phyloP scores from a whole-genome alignment of 2,797 vertebrate genomes.

The Anguilla obscura region DNA sequence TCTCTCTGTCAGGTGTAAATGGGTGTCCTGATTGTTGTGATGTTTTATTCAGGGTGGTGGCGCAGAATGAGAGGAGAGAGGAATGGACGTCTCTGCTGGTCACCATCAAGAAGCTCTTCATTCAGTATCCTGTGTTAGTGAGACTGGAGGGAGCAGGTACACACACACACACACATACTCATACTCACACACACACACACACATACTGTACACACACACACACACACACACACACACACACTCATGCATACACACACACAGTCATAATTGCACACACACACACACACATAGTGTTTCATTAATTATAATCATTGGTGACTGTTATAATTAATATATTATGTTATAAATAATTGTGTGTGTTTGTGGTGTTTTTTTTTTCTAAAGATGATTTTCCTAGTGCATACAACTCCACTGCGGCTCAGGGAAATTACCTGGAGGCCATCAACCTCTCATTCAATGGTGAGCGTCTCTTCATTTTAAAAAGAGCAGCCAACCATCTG shows the following conservation, averaged over 20 bases:
- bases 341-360: not conserved
- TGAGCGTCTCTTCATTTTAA: constrained; percentile 54
- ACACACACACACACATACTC: not conserved
- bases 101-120: constrained; percentile 98
- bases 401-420: constrained; percentile 89
- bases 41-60: constrained; percentile 80
- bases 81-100: constrained; percentile 94
- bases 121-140: constrained; percentile 94
- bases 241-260: not conserved
- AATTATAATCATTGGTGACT: not conserved
- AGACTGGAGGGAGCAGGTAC: constrained; percentile 91
- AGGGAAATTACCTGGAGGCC: constrained; percentile 97
- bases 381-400: constrained; percentile 88
- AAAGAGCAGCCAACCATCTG: not conserved
- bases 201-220: too few species aligned
- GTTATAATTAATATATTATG: not conserved
- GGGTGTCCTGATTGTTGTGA: not conserved
- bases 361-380: not conserved
- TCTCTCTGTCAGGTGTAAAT: too few species aligned
- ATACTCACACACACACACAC: not conserved
- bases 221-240: not conserved
- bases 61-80: constrained; percentile 94
- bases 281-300: not conserved
- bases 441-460: constrained; percentile 98
- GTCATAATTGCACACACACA: not conserved